Evolutionary conservation across 1,140 invertebrate species (phyloP), one percentile per base, ranked within the genome.

Genomic region (Teleogryllus occipitalis): DNA sequence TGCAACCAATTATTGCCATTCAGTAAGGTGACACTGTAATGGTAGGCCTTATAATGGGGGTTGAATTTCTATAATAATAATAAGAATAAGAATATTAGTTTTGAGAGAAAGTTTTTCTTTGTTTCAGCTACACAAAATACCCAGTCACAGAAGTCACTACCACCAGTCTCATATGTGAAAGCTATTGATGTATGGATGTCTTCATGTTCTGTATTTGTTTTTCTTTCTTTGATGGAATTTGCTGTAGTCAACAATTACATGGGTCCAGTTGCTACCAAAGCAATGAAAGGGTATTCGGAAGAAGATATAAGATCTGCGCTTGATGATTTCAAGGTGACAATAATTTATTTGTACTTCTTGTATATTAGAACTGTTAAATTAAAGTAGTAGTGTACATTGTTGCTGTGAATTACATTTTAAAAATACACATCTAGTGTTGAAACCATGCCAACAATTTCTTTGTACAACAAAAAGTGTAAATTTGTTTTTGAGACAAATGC

Each of bases 171-270:
- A 0, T 96, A 96, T 85, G 94, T 96, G 0, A 96, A 97, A 86
- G 95, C 95, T 0, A 96, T 97, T 80, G 95, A 97, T 85, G 92
- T 97, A 0, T 97, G 95, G 94, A 96, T 97, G 95, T 96, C 94
- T 0, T 95, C 94, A 8, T 96, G 95, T 85, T 96, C 95, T 22
- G 93, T 96, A 22, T 97, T 97, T 85, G 95, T 97, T 7, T 97
- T 97, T 85, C 89, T 96, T n/a, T 96, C 95, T 0, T 87, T 97
- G 0, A 96, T 97, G 91, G 95, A 97, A 87, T 97, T 96, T 84
- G 95, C 95, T 2, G 91, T 97, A 1, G 95, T 97, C 39, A 97
- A 97, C 85, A 95, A 96, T 85, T 96, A 95, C 85, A 96, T 96
- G 93, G 95, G 95, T 0, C 93, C 93, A 0, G 90, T 94, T 0